phyloP scores from a whole-genome alignment of 2,888 invertebrate genomes.

The Tigriopus californicus region DNA sequence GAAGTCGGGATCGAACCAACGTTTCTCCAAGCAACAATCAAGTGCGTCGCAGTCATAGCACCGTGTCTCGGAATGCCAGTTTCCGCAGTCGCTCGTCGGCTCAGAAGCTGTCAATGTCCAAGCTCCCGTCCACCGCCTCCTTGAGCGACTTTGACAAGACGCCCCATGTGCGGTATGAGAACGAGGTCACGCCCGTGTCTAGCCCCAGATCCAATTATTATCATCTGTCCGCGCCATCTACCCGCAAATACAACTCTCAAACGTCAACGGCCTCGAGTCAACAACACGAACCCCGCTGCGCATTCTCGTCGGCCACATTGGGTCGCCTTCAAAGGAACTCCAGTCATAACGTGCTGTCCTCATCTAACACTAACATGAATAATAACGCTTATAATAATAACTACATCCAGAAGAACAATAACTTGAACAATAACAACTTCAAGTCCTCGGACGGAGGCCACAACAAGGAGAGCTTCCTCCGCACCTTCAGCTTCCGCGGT shows the following conservation, averaged over 20 bases:
- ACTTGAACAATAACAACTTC: background rate
- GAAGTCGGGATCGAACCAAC: background rate
- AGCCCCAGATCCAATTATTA: background rate
- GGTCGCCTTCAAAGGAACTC: too few species aligned
- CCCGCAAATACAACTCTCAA: background rate
- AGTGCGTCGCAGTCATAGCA: background rate
- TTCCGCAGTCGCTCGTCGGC: background rate
- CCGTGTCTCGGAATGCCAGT: constrained; percentile 2
- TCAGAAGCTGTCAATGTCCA: background rate
- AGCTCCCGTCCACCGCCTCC: background rate
- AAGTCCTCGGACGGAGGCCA: background rate
- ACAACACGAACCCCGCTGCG: background rate
- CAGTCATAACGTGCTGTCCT: too few species aligned
- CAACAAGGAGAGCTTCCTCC: background rate
- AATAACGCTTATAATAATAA: background rate
- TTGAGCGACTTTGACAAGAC: too few species aligned
- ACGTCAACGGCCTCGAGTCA: background rate
- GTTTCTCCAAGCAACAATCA: background rate
- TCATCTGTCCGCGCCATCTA: too few species aligned
- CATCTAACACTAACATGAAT: too few species aligned
- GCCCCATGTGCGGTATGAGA: background rate
- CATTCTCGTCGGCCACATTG: too few species aligned
- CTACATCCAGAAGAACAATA: background rate
- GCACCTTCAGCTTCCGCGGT: background rate
- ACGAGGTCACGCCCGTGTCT: background rate